Conservation (phyloP, 2,113 vertebrate genomes). For the Ctenomys sociabilis region DNA sequence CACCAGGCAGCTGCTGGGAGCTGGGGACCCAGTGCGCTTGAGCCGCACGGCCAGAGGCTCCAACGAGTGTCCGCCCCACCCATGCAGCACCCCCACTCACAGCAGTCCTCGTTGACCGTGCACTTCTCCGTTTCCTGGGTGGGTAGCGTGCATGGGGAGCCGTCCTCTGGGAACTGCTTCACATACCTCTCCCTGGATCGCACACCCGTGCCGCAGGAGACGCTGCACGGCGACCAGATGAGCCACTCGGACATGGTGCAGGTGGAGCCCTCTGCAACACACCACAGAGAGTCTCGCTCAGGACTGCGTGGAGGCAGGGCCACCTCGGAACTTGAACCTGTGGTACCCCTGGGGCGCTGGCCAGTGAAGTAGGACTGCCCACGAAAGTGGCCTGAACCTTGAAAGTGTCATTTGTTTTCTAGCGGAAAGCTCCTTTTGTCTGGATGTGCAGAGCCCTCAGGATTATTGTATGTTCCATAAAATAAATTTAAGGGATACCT, state of each 20-base stretch:
- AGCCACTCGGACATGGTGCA: slow-evolving; percentile 99
- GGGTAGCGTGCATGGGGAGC: slow-evolving; percentile 94
- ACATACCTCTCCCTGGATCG: slow-evolving; percentile 96
- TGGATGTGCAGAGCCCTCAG: background rate
- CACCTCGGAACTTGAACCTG: background rate
- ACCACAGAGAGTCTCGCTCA: background rate
- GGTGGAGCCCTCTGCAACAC: slow-evolving; percentile 93
- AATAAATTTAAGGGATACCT: background rate
- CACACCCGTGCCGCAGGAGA: slow-evolving; percentile 93
- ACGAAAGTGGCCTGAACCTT: background rate
- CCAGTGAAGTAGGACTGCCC: background rate
- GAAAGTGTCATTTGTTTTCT: background rate
- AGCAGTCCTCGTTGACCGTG: slow-evolving; percentile 95
- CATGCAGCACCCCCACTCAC: slow-evolving; percentile 85
- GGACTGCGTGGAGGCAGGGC: background rate
- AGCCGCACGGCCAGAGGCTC: accelerated
- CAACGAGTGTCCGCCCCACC: accelerated
- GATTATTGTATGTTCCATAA: background rate
- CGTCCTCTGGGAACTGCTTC: slow-evolving; percentile 97
- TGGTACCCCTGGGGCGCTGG: background rate
- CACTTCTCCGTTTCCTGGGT: slow-evolving; percentile 97
- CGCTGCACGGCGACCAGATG: slow-evolving; percentile 96
- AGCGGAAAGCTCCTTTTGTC: background rate
- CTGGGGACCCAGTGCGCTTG: slow-evolving; percentile 76
- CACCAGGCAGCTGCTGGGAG: slow-evolving; percentile 95